Evolutionary conservation across 2,113 vertebrate genomes (phyloP).

Genomic region (Tautogolabrus adspersus): DNA sequence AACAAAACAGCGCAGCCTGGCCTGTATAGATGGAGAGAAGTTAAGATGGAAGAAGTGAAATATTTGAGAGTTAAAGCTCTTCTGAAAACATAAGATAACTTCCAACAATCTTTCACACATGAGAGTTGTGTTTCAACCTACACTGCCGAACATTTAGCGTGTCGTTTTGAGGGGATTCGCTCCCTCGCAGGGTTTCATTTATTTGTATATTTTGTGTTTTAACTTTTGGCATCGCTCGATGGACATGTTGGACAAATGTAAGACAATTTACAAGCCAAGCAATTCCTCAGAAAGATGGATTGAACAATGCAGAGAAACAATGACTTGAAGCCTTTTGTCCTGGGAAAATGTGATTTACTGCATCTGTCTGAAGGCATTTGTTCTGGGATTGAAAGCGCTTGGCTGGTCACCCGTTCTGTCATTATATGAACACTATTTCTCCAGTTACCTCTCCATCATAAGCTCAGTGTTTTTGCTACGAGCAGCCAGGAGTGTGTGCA

Average conservation of each 20-base stretch:
- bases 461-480: background rate
- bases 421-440: background rate
- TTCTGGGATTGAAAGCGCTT: constrained; percentile 5
- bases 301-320: constrained; percentile 1
- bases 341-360: constrained; percentile 5
- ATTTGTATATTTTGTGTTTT: no score
- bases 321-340: background rate
- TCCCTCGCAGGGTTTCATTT: background rate
- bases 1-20: no score
- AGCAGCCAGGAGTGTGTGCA: constrained; percentile 8
- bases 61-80: background rate
- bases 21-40: background rate
- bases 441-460: constrained; percentile 6
- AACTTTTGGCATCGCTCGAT: background rate
- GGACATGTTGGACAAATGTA: background rate
- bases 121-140: no score
- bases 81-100: background rate
- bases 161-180: background rate
- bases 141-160: background rate
- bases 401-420: constrained; percentile 14
- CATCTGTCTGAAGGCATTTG: background rate
- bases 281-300: background rate
- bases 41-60: background rate
- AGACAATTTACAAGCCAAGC: background rate
- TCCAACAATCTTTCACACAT: background rate